Evolutionary conservation across 2,888 invertebrate genomes (phyloP).

Genomic region (Esperia sulphurella): DNA sequence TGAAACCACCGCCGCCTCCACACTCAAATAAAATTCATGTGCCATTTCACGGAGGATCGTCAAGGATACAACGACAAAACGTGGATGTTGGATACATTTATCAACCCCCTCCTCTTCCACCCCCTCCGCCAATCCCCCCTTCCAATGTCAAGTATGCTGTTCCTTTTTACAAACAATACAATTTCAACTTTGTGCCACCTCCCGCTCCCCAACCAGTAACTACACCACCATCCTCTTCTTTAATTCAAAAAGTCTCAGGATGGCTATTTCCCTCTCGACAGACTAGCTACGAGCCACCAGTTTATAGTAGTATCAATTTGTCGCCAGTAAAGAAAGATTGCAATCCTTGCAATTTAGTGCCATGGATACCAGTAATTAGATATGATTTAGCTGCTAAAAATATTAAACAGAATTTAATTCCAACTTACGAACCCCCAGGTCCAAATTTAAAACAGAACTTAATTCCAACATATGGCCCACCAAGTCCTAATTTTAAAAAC

Average conservation of each 20-base stretch:
- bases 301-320: constrained; percentile 36
- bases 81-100: constrained; percentile 53
- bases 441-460: constrained; percentile 47
- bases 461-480: constrained; percentile 64
- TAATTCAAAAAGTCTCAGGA: constrained; percentile 79
- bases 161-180: constrained; percentile 70
- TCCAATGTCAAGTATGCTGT: constrained; percentile 65
- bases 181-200: constrained; percentile 66
- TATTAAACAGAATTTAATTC: constrained; percentile 41
- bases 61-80: constrained; percentile 54
- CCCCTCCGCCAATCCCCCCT: constrained; percentile 29
- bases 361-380: constrained; percentile 87
- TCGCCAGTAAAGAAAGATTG: constrained; percentile 79
- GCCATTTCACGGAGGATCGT: constrained; percentile 58
- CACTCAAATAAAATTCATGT: constrained; percentile 53
- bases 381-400: constrained; percentile 64
- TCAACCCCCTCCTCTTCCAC: constrained; percentile 43
- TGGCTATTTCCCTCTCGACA: constrained; percentile 81
- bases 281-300: constrained; percentile 38
- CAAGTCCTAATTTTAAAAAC: constrained; percentile 40
- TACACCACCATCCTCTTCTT: constrained; percentile 66
- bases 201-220: constrained; percentile 64
- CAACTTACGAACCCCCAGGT: constrained; percentile 66
- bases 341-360: constrained; percentile 87
- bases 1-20: constrained; percentile 69